These are phyloP conservation scores for Palythoa caribaeorum DNA, from an alignment of 92 coral and sea anemone genomes.

Conservation along the genomic window DNA sequence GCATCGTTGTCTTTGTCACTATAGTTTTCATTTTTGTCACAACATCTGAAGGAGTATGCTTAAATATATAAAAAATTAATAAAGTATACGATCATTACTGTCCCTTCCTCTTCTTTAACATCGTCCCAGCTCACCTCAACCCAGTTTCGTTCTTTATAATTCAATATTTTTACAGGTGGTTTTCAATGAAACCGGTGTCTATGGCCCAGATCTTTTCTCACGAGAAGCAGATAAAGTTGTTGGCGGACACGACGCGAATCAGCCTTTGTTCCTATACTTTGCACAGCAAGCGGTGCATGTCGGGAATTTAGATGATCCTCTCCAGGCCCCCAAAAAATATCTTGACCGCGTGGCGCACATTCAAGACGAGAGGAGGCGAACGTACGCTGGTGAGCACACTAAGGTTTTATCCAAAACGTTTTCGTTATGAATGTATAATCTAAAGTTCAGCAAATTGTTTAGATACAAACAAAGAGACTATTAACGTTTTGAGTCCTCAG, in stretches of 20 bases:
- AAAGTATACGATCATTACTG: background rate
- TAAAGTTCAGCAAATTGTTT: no score
- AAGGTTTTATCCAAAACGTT: background rate
- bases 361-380: conserved; percentile 79
- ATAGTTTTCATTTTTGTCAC: background rate
- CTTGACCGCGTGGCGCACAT: conserved; percentile 82
- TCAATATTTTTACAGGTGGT: conserved; percentile 70
- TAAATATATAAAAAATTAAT: background rate
- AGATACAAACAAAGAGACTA: no score
- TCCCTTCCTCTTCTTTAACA: background rate
- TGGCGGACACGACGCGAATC: conserved; percentile 65
- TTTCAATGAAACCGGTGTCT: conserved; percentile 93
- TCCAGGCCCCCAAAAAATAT: conserved; percentile 94
- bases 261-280: conserved; percentile 93
- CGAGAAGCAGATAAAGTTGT: conserved; percentile 94
- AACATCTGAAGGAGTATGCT: background rate
- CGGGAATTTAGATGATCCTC: conserved; percentile 91
- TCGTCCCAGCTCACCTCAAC: background rate
- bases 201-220: conserved; percentile 93
- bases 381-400: conserved; percentile 80
- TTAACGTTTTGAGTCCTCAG: no score
- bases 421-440: background rate
- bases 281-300: conserved; percentile 99
- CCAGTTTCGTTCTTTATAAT: background rate
- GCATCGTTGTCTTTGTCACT: background rate